Base-by-base conservation (phyloP, 2,113 vertebrate species). In the Brachyhypopomus gauderio region DNA sequence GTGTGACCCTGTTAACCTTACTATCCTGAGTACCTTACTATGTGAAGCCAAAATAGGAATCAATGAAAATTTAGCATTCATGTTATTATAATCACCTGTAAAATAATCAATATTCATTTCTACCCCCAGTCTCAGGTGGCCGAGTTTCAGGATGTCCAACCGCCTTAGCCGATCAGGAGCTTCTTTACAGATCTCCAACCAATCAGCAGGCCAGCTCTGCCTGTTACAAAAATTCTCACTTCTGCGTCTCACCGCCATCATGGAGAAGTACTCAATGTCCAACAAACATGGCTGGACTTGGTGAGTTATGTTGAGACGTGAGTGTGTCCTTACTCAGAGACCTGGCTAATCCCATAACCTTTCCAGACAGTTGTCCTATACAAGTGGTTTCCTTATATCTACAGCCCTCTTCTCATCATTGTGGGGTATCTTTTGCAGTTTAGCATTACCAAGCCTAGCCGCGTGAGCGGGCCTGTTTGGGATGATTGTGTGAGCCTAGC, bases 281-380 rank as follows among this genome's bases (percentile, higher is more conserved):
- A 98, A 96, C 85, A 98, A 97, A 83, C 97, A 98, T 16, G 96
- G 97, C 84, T 99, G 97, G 97, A 96, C 96, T 0, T 98, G 97
- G 97, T 98, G 66, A 84, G 96, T 93, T 66, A n/a, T 60, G 56
- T 20, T 34, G 17, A 30, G 17, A 69, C 8, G 25, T 12, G 5
- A 41, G 9, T 23, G 41, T 16, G 22, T 38, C 4, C 25, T 12
- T 20, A 41, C 9, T 20, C 45, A 52, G 30, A 30, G 30, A 30
- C 30, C 30, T 30, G 30, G 30, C 2, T 2, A 30, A 30, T 30
- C 30, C 30, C 30, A 30, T 30, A 30, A 30, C 30, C 30, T 30
- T 30, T 30, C 30, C 30, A 30, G 30, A 30, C 30, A 30, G 30
- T 30, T 30, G 30, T 30, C 30, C 30, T 30, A 30, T 30, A 30